phyloP scores from a whole-genome alignment of 1,140 invertebrate genomes.

The Drosophila mayri region DNA sequence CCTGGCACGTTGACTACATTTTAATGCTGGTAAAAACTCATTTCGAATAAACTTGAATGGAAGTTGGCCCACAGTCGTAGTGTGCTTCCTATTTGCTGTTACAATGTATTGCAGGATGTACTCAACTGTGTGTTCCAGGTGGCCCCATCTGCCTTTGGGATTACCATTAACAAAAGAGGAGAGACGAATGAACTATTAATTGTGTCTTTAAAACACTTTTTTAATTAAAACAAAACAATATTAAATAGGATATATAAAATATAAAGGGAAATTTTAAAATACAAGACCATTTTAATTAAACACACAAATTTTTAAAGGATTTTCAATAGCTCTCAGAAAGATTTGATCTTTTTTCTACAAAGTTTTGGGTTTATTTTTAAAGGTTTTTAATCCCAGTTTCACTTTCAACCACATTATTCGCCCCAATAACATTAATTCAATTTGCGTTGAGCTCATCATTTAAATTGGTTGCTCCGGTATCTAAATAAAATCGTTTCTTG shows the following conservation, averaged over 20 bases:
- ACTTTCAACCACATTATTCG: not conserved
- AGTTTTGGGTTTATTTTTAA: too few relatives aligned
- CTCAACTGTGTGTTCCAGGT: constrained; percentile 2
- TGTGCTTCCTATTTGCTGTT: constrained; percentile 9
- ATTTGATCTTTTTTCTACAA: too few relatives aligned
- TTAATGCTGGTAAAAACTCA: constrained; percentile 33
- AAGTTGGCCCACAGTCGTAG: constrained; percentile 17
- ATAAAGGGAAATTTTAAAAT: too few relatives aligned
- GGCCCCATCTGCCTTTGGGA: not conserved
- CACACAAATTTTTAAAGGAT: too few relatives aligned
- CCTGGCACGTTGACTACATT: constrained; percentile 26
- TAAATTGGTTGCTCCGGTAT: not conserved
- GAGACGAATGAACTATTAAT: not conserved
- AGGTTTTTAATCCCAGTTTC: not conserved
- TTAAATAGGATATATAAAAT: not conserved
- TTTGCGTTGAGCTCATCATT: not conserved
- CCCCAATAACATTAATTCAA: not conserved
- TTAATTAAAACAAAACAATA: not conserved
- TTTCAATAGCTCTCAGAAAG: too few relatives aligned
- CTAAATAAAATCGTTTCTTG: not conserved
- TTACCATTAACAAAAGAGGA: not conserved
- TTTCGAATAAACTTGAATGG: constrained; percentile 17
- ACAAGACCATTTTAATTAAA: too few relatives aligned
- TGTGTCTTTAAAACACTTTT: not conserved
- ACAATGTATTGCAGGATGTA: constrained; percentile 5